A percentile compares a stretch with the other conserved stretches of the same genome.
Evolutionary conservation across 2,888 invertebrate genomes (phyloP).

Genomic region (Eulithis prunata): DNA sequence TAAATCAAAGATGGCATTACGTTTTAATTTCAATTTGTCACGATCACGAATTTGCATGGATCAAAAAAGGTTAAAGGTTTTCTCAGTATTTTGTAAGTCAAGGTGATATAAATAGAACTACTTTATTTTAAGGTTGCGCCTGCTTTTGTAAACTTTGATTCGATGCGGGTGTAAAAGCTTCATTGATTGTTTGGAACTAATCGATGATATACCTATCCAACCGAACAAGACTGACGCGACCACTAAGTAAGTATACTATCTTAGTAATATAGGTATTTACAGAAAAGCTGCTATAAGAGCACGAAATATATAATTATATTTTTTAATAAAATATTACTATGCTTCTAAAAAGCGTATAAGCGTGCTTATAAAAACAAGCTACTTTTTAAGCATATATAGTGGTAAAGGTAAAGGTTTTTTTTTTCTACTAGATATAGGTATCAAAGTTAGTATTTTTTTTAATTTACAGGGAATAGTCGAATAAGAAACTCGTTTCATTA

Average conservation of each 20-base stretch:
- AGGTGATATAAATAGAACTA: slow-evolving; percentile 48
- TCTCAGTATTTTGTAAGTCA: slow-evolving; percentile 54
- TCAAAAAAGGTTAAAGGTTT: slow-evolving; percentile 61
- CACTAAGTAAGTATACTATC: not conserved
- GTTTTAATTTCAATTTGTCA: slow-evolving; percentile 74
- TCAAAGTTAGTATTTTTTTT: no score
- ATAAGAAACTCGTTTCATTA: no score
- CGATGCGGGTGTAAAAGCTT: slow-evolving; percentile 31
- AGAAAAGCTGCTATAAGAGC: no score
- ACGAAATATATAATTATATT: no score
- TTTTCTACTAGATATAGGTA: no score
- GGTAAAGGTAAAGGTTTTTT: no score
- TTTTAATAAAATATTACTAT: no score
- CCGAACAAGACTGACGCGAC: not conserved
- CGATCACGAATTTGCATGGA: slow-evolving; percentile 67
- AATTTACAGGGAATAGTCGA: no score
- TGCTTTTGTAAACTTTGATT: slow-evolving; percentile 34
- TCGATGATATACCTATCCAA: slow-evolving; percentile 19
- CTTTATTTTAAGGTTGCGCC: slow-evolving; percentile 38
- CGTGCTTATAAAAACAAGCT: no score
- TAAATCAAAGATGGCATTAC: slow-evolving; percentile 71
- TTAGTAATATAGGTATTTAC: not conserved
- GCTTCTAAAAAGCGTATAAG: no score
- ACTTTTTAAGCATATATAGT: no score
- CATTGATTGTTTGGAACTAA: slow-evolving; percentile 35